Conservation (phyloP, 2,113 vertebrate species). For the Climacteris rufus region DNA sequence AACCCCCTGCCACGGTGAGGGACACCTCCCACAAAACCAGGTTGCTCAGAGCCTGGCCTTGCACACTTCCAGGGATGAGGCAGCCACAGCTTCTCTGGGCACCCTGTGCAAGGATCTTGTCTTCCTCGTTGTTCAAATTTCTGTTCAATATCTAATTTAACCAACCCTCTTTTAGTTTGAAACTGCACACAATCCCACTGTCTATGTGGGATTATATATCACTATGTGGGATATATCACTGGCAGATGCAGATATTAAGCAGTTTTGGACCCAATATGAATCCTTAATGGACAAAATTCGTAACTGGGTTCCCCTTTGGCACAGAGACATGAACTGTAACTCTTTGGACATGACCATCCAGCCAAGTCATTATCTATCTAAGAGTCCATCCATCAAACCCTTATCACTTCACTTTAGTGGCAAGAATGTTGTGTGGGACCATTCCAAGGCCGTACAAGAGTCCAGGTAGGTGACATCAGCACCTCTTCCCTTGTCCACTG, state of each 20-base stretch:
- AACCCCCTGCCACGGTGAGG: fast-evolving
- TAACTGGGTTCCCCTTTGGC: background rate
- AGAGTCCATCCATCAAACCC: background rate
- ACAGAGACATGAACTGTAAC: background rate
- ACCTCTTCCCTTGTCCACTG: background rate
- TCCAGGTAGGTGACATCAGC: background rate
- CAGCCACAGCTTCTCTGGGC: background rate
- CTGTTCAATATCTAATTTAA: background rate
- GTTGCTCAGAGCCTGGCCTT: background rate
- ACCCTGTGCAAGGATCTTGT: too few species aligned
- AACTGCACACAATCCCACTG: background rate
- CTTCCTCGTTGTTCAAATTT: too few species aligned
- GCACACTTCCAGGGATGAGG: fast-evolving
- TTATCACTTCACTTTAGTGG: background rate
- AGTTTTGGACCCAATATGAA: fast-evolving
- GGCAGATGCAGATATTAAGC: background rate
- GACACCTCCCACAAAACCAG: background rate
- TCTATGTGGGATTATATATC: too few species aligned
- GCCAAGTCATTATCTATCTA: background rate
- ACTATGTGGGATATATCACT: too few species aligned
- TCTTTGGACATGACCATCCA: background rate
- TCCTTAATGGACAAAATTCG: fast-evolving
- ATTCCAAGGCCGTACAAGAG: background rate
- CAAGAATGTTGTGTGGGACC: background rate
- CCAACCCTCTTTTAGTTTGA: background rate